phyloP scores from a whole-genome alignment of 2,888 invertebrate species.

The Rambutsinella grinnellia region DNA sequence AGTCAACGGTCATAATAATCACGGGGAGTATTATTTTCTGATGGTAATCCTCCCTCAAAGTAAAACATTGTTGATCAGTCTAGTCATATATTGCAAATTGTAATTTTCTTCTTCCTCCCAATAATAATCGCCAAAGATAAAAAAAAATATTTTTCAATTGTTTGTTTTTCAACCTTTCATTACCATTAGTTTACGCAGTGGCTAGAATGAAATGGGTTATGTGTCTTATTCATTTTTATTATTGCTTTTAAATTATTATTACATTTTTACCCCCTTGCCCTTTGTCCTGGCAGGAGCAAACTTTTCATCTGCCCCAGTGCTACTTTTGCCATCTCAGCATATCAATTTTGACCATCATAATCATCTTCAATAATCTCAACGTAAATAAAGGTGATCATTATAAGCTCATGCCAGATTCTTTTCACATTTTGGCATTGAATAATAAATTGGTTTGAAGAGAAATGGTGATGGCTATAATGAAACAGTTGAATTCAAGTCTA shows the following conservation, averaged over 20 bases:
- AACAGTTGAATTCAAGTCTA: conserved; percentile 5
- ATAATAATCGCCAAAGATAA: too few relatives aligned
- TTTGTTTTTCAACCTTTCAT: too few relatives aligned
- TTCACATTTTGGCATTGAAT: conserved; percentile 29
- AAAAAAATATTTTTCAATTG: too few relatives aligned
- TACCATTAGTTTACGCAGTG: too few relatives aligned
- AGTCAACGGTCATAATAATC: not conserved
- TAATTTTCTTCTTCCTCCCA: too few relatives aligned
- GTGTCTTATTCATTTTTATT: not conserved
- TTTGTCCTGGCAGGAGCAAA: not conserved
- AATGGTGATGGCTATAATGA: not conserved
- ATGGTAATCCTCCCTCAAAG: not conserved
- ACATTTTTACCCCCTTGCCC: conserved; percentile 9
- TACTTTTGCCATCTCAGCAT: conserved; percentile 10
- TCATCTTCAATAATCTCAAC: conserved; percentile 2
- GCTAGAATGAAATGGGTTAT: too few relatives aligned
- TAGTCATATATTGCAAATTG: too few relatives aligned
- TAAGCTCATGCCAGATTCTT: not conserved
- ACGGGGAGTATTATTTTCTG: not conserved
- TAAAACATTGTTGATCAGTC: too few relatives aligned
- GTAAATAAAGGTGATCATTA: not conserved
- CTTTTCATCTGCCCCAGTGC: not conserved
- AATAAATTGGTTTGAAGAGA: conserved; percentile 17
- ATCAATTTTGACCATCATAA: conserved; percentile 16
- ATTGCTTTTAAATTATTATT: conserved; percentile 8